phyloP scores from a whole-genome alignment of 2,888 invertebrate species.

The Cinara cedri region DNA sequence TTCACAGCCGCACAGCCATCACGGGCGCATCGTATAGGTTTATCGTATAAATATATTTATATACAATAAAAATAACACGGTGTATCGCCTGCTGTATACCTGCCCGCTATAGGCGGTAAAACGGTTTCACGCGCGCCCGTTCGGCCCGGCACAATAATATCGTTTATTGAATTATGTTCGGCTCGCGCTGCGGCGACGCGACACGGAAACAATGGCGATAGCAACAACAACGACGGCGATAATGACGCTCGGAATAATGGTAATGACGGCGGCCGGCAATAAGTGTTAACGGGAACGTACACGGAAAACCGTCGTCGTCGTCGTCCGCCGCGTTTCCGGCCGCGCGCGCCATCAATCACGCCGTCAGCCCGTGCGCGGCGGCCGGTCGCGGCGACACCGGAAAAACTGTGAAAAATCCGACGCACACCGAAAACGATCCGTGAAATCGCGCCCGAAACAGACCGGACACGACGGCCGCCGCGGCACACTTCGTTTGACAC shows the following conservation, averaged over 20 bases:
- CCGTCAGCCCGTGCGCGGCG: neutral
- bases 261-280: neutral
- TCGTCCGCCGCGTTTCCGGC: conserved; percentile 33
- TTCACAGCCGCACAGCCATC: too few species aligned
- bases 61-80: too few species aligned
- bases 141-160: neutral
- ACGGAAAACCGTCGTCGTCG: neutral
- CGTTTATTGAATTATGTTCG: conserved; percentile 47
- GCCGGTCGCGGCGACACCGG: conserved; percentile 41
- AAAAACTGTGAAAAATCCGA: conserved; percentile 50
- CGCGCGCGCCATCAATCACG: conserved; percentile 43
- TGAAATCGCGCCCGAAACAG: conserved; percentile 49
- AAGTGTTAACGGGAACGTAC: too few species aligned
- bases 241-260: neutral
- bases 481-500: conserved; percentile 55
- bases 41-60: too few species aligned
- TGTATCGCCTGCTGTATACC: too few species aligned
- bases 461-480: conserved; percentile 29
- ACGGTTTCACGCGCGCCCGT: neutral
- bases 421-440: conserved; percentile 43
- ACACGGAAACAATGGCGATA: too few species aligned
- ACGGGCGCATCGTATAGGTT: too few species aligned
- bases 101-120: too few species aligned
- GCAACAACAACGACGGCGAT: neutral
- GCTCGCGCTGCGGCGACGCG: neutral